phyloP scores from a whole-genome alignment of 2,797 vertebrate species.

The Lagocephalus sceleratus region DNA sequence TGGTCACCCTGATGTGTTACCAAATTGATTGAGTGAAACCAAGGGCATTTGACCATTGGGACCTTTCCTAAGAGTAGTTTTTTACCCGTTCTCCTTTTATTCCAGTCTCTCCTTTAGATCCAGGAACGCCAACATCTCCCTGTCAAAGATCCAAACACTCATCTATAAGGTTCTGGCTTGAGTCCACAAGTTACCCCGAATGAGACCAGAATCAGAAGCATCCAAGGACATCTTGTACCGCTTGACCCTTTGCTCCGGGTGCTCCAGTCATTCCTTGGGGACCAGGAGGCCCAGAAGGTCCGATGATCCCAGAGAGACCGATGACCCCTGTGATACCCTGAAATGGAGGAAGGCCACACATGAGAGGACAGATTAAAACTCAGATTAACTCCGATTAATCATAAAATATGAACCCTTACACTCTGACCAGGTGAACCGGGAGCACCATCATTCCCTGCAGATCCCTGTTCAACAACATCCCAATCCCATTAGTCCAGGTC shows the following conservation, averaged over 20 bases:
- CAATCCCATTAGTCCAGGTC: background rate
- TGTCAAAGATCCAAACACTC: constrained; percentile 45
- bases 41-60: too few species aligned
- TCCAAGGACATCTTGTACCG: constrained; percentile 71
- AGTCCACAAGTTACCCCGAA: background rate
- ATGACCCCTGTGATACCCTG: constrained; percentile 86
- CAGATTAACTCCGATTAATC: background rate
- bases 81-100: constrained; percentile 88
- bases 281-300: constrained; percentile 85
- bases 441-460: constrained; percentile 82
- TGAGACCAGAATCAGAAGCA: background rate
- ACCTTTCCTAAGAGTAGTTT: background rate
- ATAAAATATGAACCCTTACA: constrained; percentile 71
- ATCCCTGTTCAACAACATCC: constrained; percentile 74
- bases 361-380: background rate
- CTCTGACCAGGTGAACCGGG: constrained; percentile 84
- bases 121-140: constrained; percentile 86
- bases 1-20: constrained; percentile 77
- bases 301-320: constrained; percentile 82
- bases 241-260: constrained; percentile 87
- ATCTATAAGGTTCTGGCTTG: background rate
- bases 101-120: constrained; percentile 91
- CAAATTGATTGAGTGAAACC: too few species aligned
- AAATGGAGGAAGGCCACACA: background rate
- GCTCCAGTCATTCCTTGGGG: constrained; percentile 89